Conservation (phyloP, 2,888 invertebrate genomes). For the Polymixis lichenea region DNA sequence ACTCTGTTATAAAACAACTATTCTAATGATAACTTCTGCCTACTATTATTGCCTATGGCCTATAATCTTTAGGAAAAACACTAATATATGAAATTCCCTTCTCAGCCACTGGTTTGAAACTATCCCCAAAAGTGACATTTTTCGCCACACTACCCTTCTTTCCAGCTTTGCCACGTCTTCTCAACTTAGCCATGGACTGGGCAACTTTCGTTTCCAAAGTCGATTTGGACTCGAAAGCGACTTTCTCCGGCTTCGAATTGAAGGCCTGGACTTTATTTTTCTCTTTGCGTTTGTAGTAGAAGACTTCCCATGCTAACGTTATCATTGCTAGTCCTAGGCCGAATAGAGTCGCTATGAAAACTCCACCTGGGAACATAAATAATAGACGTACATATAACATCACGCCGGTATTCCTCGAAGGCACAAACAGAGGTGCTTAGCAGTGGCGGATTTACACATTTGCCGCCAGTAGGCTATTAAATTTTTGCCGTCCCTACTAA, state of each 20-base stretch:
- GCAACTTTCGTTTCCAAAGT: conserved; percentile 66
- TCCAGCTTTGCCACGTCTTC: conserved; percentile 53
- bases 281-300: conserved; percentile 93
- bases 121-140: conserved; percentile 86
- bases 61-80: conserved; percentile 84
- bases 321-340: conserved; percentile 96
- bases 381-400: too few relatives aligned
- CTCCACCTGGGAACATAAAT: conserved; percentile 92
- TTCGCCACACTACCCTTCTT: conserved; percentile 61
- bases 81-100: conserved; percentile 82
- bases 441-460: too few relatives aligned
- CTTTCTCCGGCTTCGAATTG: conserved; percentile 73
- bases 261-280: conserved; percentile 78
- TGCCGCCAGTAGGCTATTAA: too few relatives aligned
- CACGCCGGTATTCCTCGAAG: too few relatives aligned
- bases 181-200: conserved; percentile 62
- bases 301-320: conserved; percentile 95
- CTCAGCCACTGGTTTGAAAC: conserved; percentile 84
- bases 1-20: too few relatives aligned
- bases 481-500: too few relatives aligned
- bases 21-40: neutral
- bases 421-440: too few relatives aligned
- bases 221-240: conserved; percentile 69
- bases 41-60: conserved; percentile 68
- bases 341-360: conserved; percentile 97